Percentiles rank a stretch among this genome's conserved stretches.
phyloP scores from a whole-genome alignment of 2,797 vertebrate genomes.

The Tragopan temminckii region DNA sequence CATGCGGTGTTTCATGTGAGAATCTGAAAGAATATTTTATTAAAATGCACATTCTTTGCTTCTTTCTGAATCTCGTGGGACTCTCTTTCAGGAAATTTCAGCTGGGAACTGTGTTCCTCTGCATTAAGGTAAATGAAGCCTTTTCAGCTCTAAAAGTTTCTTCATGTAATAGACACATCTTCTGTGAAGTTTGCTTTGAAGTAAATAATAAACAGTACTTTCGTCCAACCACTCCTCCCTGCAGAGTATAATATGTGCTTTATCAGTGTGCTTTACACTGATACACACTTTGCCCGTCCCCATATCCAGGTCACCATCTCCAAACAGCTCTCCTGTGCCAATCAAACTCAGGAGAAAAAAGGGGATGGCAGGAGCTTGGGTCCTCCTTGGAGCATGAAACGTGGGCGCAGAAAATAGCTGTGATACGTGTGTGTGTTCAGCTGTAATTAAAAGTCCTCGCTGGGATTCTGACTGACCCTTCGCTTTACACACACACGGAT shows the following conservation, averaged over 20 bases:
- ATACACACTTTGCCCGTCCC: not conserved
- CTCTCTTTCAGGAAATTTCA: slow-evolving; percentile 58
- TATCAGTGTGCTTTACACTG: not conserved
- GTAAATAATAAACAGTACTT: not conserved
- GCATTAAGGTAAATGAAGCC: slow-evolving; percentile 58
- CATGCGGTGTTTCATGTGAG: slow-evolving; percentile 3
- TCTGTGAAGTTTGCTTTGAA: not conserved
- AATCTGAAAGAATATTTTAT: slow-evolving; percentile 71
- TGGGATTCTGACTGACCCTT: slow-evolving; percentile 23
- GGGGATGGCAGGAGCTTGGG: not conserved
- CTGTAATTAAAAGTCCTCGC: not conserved
- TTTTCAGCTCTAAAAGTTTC: not conserved
- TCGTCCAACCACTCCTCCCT: not conserved
- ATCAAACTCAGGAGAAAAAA: rapidly evolving
- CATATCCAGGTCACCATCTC: not conserved
- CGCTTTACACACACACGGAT: not conserved
- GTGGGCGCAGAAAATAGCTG: not conserved
- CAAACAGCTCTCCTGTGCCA: not conserved
- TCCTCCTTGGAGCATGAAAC: not conserved
- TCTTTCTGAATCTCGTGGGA: slow-evolving; percentile 69
- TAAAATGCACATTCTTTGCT: slow-evolving; percentile 76
- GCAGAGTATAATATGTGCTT: not conserved
- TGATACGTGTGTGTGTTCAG: not conserved
- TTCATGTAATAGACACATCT: not conserved
- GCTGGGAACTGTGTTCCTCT: slow-evolving; percentile 42